A percentile compares a stretch with the other conserved stretches of the same genome.
Evolutionary conservation across 2,797 vertebrate genomes (phyloP).

Genomic region (Polyboroides typus): DNA sequence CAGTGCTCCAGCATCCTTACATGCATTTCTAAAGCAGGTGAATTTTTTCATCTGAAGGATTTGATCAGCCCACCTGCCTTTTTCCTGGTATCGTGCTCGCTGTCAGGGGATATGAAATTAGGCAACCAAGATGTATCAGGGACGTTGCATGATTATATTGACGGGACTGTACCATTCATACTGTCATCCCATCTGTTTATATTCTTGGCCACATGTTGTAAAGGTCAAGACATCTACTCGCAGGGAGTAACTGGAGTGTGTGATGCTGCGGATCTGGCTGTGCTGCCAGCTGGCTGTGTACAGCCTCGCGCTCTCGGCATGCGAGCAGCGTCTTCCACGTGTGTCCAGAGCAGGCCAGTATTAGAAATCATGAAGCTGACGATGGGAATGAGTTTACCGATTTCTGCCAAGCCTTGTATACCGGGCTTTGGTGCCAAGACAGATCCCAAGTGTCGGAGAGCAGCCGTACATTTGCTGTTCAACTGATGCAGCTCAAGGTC

Average conservation of each 20-base stretch:
- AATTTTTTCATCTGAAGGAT: not conserved
- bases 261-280: conserved; percentile 41
- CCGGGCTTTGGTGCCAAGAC: not conserved
- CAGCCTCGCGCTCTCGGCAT: not conserved
- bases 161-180: not conserved
- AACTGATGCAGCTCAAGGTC: not conserved
- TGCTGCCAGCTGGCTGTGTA: conserved; percentile 57
- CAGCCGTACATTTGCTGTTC: not conserved
- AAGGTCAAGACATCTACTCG: conserved; percentile 40
- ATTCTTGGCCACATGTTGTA: conserved; percentile 27
- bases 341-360: not conserved
- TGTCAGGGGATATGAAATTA: not conserved
- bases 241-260: conserved; percentile 41
- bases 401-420: conserved; percentile 1
- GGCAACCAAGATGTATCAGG: conserved; percentile 16
- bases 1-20: not conserved
- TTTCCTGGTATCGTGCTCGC: not conserved
- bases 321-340: not conserved
- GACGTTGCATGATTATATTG: not conserved
- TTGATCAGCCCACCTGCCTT: not conserved
- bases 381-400: conserved; percentile 10
- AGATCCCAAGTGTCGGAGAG: not conserved
- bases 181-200: conserved; percentile 64
- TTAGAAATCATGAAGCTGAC: conserved; percentile 9
- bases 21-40: not conserved